Evolutionary conservation across 2,888 invertebrate species (phyloP), one percentile per base, ranked within the genome.

Genomic region (Liopterus haemorrhoidalis): DNA sequence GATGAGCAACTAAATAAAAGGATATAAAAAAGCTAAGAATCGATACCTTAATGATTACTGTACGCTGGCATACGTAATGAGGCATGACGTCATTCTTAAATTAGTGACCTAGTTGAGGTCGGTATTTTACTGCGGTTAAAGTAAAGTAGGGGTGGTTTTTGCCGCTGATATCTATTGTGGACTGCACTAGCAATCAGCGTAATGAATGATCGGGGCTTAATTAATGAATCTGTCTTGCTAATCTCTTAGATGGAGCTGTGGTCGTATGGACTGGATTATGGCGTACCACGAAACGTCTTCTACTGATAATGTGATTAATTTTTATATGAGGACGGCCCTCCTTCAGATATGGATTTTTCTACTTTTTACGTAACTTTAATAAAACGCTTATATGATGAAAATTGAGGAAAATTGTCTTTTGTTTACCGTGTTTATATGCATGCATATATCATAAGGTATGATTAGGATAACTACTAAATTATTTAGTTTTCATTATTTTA

Each of bases 191-290:
- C 66, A 68, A 67, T 68, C 68, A 66, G 62, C 65, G 62, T 67
- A 68, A 68, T 67, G 68, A 69, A 67, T 66, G 68, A 67, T 68
- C 68, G 65, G 59, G 59, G 60, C 66, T 68, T 67, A 68, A 67
- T 69, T 68, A 69, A 68, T 68, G 68, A 68, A 68, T 68, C 68
- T 67, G 68, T 68, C 67, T 67, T 67, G 67, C 68, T 68, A 68
- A 68, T 68, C 68, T 68, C 65, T 65, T 67, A 67, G 68, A 68
- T 66, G 67, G 67, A 67, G 62, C 57, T 66, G 62, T 57, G 60
- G 61, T 62, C 63, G 64, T 59, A 62, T 61, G 54, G 59, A 58
- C 59, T 58, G 61, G 59, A 62, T 59, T 63, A 22, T 22, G 22
- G 22, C 9, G 63, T 61, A 61, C 61, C 60, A 62, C 62, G 60